phyloP scores from a whole-genome alignment of 2,113 vertebrate species.

The Vicugna pacos region DNA sequence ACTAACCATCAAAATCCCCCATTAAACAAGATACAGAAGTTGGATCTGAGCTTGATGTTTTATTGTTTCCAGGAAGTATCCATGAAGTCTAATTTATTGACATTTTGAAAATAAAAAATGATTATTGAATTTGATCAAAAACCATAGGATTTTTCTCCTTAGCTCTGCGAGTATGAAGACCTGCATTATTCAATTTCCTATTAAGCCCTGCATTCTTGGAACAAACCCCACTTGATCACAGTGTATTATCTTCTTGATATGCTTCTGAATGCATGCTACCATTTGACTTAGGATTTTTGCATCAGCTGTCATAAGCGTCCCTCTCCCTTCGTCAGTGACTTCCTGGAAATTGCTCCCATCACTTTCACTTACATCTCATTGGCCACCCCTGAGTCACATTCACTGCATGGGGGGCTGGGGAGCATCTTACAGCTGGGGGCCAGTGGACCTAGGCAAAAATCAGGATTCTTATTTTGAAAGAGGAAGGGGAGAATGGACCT shows the following conservation, averaged over 20 bases:
- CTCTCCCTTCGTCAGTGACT: background rate
- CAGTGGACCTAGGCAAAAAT: background rate
- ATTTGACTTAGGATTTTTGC: background rate
- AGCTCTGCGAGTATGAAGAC: background rate
- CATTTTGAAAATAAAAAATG: background rate
- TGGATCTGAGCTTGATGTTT: background rate
- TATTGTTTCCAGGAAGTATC: background rate
- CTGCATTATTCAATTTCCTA: background rate
- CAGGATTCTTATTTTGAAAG: background rate
- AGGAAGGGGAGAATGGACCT: background rate
- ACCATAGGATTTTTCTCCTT: background rate
- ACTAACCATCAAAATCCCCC: background rate
- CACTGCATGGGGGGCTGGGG: background rate
- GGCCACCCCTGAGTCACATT: background rate
- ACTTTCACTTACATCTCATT: background rate
- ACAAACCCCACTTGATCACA: background rate
- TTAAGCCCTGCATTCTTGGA: background rate
- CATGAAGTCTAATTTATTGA: background rate
- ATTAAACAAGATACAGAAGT: background rate
- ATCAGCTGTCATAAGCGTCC: background rate
- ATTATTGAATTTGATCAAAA: background rate
- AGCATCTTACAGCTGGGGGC: background rate
- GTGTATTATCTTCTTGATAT: too few species aligned
- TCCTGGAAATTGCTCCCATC: background rate
- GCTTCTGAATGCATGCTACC: background rate